These are phyloP conservation scores for Amorpha juglandis DNA, from an alignment of 2,888 invertebrate genomes.

Conservation along the genomic window DNA sequence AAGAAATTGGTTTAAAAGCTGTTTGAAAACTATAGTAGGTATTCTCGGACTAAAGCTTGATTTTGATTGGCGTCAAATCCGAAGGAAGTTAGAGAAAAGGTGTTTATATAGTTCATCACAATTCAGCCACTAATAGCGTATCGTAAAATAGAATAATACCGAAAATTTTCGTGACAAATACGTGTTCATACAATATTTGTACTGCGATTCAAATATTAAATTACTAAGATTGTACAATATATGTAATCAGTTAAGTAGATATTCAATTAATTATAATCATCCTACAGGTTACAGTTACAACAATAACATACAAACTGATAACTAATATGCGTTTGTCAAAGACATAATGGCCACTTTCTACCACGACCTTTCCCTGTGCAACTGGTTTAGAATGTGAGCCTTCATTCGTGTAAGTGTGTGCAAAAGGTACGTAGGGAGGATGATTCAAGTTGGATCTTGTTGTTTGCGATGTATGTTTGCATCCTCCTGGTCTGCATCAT, in stretches of 20 bases:
- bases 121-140: background rate
- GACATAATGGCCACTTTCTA: slow-evolving; percentile 7
- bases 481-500: no score
- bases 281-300: background rate
- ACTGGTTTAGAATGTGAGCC: background rate
- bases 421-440: no score
- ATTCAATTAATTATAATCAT: no score
- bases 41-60: background rate
- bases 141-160: no score
- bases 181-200: no score
- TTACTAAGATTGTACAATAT: no score
- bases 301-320: background rate
- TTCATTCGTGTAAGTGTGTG: background rate
- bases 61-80: background rate
- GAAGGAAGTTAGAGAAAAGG: background rate
- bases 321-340: background rate
- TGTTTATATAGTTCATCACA: background rate
- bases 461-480: no score
- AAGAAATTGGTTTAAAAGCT: no score
- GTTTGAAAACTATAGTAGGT: background rate
- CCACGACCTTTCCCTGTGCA: background rate
- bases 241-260: no score
- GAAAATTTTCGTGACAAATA: no score
- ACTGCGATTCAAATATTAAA: no score
- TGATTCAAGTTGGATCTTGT: no score